Evolutionary conservation across 2,113 vertebrate genomes (phyloP).

Genomic region (Phalacrocorax aristotelis): DNA sequence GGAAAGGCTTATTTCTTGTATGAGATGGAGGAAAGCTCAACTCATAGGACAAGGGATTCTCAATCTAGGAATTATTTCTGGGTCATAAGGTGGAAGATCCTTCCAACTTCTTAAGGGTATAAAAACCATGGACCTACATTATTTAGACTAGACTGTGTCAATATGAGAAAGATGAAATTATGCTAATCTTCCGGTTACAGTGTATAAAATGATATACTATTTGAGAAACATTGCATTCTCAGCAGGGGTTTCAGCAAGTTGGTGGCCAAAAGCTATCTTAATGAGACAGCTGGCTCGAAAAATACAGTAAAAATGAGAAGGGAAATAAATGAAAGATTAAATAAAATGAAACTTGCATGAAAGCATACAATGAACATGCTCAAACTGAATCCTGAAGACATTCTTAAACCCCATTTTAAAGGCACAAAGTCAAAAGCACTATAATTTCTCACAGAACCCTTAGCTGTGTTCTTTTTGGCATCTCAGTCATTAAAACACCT

Average conservation of each 20-base stretch:
- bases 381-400: not conserved
- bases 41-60: not conserved
- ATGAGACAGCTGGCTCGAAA: constrained; percentile 8
- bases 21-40: not conserved
- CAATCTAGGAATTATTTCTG: not conserved
- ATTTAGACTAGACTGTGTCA: not conserved
- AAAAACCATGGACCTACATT: not conserved
- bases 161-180: not conserved
- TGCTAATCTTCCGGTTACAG: constrained; percentile 9
- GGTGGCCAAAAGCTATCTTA: constrained; percentile 30
- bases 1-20: not conserved
- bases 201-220: not conserved
- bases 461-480: not conserved
- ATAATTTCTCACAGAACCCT: not conserved
- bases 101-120: not conserved
- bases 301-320: not conserved
- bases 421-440: not conserved
- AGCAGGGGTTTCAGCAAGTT: not conserved
- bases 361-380: not conserved
- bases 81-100: not conserved
- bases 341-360: not conserved
- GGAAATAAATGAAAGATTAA: constrained; percentile 25
- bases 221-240: not conserved
- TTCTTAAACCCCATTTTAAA: not conserved
- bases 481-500: not conserved